Evolutionary conservation across 1,140 invertebrate genomes (phyloP), one percentile per base, ranked within the genome.

Genomic region (Pararge aegeria): DNA sequence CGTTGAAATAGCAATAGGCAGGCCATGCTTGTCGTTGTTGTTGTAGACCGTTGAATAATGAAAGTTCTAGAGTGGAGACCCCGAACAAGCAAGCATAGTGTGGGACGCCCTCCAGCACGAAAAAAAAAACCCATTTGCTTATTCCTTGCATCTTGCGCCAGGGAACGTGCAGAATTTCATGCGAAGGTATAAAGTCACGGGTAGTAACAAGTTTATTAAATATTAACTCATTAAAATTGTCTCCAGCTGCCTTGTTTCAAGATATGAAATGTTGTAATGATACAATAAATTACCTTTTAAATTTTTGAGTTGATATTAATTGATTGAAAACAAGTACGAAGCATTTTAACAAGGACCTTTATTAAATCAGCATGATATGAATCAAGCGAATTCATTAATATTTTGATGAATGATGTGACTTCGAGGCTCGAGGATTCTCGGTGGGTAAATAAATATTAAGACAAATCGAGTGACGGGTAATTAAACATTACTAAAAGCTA

Each of bases 181-280:
- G n/a, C n/a, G n/a, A n/a, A n/a, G n/a, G n/a, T n/a, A n/a, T n/a
- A 24, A 24, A 24, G 24, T 24, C 24, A 24, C 24, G 3, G 24
- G 24, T 4, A 7, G 7, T 4, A 24, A 24, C 3, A 4, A 24
- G 24, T 24, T 2, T 7, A 24, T 57, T 27, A 9, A 18, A 27
- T 21, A 59, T 51, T 50, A 59, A 59, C 27, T 51, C 34, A 51
- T 21, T 52, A 20, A 37, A 52, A 34, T 27, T 20, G 27, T 37
- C 13, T 46, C 19, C 12, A n/a, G 42, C 18, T 16, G 49, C 19
- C 18, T 7, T 52, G n/a, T 52, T 30, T 37, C 27, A 18, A 30
- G 49, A 52, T 52, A 37, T 52, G 49, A 52, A 34, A 52, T 52
- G 49, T 52, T 52, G 30, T 52, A 52, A 52, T 52, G 49, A 52